These are phyloP conservation scores for Acomys russatus DNA, from an alignment of 2,797 vertebrate species.

Conservation along the genomic window DNA sequence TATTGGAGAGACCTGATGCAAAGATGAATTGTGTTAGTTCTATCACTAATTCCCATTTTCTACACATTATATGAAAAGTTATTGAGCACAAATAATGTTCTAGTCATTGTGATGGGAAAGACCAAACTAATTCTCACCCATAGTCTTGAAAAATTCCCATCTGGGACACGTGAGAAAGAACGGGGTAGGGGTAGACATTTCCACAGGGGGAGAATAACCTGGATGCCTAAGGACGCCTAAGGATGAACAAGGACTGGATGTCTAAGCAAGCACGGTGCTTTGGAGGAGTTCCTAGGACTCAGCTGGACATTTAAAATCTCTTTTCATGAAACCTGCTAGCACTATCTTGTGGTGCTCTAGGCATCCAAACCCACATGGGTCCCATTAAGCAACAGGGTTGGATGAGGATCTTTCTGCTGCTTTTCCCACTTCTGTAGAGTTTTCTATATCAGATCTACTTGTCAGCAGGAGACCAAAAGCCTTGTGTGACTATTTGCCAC, in stretches of 20 bases:
- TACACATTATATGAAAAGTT: constrained; percentile 56
- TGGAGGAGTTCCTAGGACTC: background rate
- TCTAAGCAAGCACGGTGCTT: background rate
- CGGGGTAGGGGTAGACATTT: background rate
- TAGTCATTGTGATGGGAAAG: background rate
- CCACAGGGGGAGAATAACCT: background rate
- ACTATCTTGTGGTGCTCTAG: background rate
- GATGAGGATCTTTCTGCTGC: background rate
- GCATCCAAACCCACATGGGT: background rate
- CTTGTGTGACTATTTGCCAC: background rate
- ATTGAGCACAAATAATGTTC: background rate
- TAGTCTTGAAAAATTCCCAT: constrained; percentile 5
- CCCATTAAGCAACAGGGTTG: background rate
- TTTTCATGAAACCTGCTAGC: background rate
- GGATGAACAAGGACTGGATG: background rate
- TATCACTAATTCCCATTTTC: constrained; percentile 29
- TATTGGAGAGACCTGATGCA: background rate
- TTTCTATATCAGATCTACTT: constrained; percentile 10
- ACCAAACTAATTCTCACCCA: background rate
- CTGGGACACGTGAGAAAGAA: background rate
- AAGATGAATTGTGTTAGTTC: background rate
- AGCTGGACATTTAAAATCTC: background rate
- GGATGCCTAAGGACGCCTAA: too few species aligned
- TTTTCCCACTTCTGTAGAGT: background rate
- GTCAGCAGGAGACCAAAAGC: background rate